Percentiles rank a stretch among this genome's conserved stretches.
Conservation (phyloP, 2,797 vertebrate species). For the Sebastes hopkinsi region DNA sequence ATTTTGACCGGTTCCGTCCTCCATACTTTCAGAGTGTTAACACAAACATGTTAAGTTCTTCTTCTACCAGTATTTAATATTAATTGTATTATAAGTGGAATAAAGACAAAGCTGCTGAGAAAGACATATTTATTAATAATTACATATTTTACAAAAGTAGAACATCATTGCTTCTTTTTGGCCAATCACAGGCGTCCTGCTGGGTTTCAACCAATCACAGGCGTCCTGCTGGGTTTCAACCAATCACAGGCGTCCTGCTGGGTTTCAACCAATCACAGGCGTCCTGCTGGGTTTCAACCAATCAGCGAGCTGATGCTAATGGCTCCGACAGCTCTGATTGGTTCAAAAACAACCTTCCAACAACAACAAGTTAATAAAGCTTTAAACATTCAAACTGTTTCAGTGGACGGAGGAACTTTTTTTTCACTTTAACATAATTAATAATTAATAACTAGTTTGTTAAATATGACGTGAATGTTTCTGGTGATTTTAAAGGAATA, state of each 20-base stretch:
- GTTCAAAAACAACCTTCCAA: background rate
- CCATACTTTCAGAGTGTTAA: too few species aligned
- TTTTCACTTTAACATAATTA: background rate
- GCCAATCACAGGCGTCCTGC: background rate
- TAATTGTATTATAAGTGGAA: background rate
- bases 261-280: background rate
- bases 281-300: too few species aligned
- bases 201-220: too few species aligned
- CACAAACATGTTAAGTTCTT: background rate
- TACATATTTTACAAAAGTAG: constrained; percentile 38
- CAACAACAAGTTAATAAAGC: background rate
- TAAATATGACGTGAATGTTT: background rate
- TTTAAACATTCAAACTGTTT: constrained; percentile 8
- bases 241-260: background rate
- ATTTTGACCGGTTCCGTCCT: too few species aligned
- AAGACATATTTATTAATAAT: constrained; percentile 36
- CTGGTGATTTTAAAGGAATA: background rate
- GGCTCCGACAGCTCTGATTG: background rate
- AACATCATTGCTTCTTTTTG: background rate
- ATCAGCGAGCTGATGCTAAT: background rate
- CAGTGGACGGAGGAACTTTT: background rate
- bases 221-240: background rate
- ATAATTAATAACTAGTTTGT: background rate
- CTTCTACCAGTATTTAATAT: background rate
- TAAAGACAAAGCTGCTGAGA: background rate